Conservation (phyloP, 2,888 invertebrate genomes). For the Heliconius aoede region DNA sequence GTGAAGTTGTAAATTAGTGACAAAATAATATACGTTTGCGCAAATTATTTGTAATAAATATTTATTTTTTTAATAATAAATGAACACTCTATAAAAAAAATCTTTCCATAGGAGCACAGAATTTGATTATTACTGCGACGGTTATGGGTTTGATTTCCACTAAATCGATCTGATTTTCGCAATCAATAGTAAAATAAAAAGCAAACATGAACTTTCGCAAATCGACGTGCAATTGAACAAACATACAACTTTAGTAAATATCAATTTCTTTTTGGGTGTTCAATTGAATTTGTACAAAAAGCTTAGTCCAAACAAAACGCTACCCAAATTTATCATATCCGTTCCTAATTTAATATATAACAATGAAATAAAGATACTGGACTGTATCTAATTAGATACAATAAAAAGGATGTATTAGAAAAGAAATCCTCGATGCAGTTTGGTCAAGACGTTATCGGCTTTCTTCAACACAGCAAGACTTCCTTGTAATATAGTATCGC, state of each 20-base stretch:
- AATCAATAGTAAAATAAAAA: no score
- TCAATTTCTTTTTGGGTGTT: constrained; percentile 11
- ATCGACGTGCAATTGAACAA: no score
- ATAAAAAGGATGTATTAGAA: constrained; percentile 9
- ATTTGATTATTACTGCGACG: no score
- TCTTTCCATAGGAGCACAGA: no score
- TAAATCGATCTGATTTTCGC: no score
- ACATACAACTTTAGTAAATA: not conserved
- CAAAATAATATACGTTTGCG: constrained; percentile 59
- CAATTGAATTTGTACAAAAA: not conserved
- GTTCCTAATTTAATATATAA: constrained; percentile 27
- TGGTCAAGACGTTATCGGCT: constrained; percentile 71
- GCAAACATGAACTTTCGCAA: no score
- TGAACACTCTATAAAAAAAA: no score
- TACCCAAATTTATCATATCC: constrained; percentile 26
- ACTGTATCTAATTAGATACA: constrained; percentile 29
- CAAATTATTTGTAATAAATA: constrained; percentile 68
- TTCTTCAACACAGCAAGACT: constrained; percentile 70
- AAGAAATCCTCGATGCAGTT: constrained; percentile 53
- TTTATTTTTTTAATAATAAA: no score
- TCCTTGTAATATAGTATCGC: constrained; percentile 65
- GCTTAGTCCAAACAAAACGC: constrained; percentile 3
- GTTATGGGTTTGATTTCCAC: no score
- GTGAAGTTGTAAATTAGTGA: constrained; percentile 60
- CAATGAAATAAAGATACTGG: constrained; percentile 12